Evolutionary conservation across 2,888 invertebrate species (phyloP), one percentile per base, ranked within the genome.

Genomic region (Pinctada fucata): DNA sequence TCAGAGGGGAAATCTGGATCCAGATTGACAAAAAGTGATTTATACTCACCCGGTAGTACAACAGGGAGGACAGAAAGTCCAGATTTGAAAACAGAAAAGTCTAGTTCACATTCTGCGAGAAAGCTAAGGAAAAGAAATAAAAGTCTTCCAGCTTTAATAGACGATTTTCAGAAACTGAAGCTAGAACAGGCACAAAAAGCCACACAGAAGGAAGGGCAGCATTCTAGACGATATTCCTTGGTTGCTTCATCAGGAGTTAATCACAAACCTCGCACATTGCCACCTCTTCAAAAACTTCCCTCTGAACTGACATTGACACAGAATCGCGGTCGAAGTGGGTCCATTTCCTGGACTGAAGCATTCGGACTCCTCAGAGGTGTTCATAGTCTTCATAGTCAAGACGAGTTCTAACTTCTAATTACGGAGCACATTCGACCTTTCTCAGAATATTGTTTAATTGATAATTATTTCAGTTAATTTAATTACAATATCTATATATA

Each of bases 281-380:
- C 83, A 31, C 82, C 83, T 2, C 63, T 84, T 8, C 68, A 67
- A 49, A 78, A 64, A 51, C 69, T 69, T 47, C 51, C 68, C 52
- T 63, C 73, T 6, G 73, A 73, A n/a, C 16, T 82, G 79, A 69
- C 78, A 67, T 47, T 68, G 78, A 48, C 66, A 10, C 13, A 79
- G 69, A 49, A 67, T 80, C 75, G 70, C 69, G 45, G 71, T 52
- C 51, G 82, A 78, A 78, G 75, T 68, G n/a, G 79, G 45, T 76
- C 82, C 5, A 83, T 86, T 6, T 79, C 84, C 3, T 86, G 86
- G 86, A 82, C 85, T 0, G 81, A 85, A 63, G 86, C 86, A 0
- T 84, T 86, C 65, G 86, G 85, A 6, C 67, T 86, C 16, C 69
- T 86, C 10, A 82, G 84, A 67, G 83, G 82, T 16, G 83, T 85